Percentiles rank a stretch among this genome's conserved stretches.
Conservation (phyloP, 92 coral and sea anemone species). For the Desmophyllum pertusum region DNA sequence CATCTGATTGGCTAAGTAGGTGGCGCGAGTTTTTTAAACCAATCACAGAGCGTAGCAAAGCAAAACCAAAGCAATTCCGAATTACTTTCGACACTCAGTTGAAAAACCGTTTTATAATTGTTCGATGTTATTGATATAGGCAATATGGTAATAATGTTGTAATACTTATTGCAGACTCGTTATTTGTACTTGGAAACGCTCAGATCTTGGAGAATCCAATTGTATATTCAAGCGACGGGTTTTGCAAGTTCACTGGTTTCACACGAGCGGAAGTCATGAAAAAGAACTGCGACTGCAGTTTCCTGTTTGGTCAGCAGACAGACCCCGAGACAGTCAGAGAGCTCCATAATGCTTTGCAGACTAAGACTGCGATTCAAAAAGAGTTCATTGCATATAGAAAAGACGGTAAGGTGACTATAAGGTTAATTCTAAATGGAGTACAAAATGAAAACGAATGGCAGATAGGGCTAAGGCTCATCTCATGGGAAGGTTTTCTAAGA, state of each 20-base stretch:
- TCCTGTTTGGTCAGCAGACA: constrained; percentile 90
- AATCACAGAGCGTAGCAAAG: too few relatives aligned
- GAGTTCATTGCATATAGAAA: constrained; percentile 82
- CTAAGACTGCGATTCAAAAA: constrained; percentile 75
- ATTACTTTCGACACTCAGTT: too few relatives aligned
- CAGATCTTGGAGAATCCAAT: constrained; percentile 87
- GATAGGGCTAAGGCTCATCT: too few relatives aligned
- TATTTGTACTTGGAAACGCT: constrained; percentile 92
- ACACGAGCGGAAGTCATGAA: constrained; percentile 82
- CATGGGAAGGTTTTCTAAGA: too few relatives aligned
- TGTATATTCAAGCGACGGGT: constrained; percentile 95
- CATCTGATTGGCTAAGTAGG: too few relatives aligned
- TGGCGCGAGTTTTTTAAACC: too few relatives aligned
- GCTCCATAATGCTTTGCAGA: constrained; percentile 70
- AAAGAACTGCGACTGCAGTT: constrained; percentile 83
- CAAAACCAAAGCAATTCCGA: too few relatives aligned
- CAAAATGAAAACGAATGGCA: too few relatives aligned
- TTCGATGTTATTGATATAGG: not conserved
- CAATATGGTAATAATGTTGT: not conserved
- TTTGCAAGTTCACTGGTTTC: constrained; percentile 81
- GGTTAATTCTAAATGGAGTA: too few relatives aligned
- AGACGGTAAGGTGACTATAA: constrained; percentile 79
- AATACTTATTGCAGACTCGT: constrained; percentile 69
- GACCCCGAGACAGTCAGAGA: constrained; percentile 72
- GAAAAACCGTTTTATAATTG: too few relatives aligned